Evolutionary conservation across 2,797 vertebrate species (phyloP), one percentile per base, ranked within the genome.

Genomic region (Muscicapa comitata): DNA sequence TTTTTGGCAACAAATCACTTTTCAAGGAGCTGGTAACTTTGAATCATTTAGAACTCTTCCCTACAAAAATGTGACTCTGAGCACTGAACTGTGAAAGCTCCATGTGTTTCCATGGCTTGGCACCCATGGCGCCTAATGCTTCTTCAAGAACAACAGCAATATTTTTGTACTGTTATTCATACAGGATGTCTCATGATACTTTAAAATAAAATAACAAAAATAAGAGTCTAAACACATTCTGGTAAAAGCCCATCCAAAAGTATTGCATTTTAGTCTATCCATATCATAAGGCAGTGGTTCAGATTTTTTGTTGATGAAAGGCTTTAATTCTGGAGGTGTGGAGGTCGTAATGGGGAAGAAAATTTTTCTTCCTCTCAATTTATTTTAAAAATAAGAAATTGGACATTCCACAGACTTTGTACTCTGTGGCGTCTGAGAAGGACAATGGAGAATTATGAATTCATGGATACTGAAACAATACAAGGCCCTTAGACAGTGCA

Each of bases 251-350:
- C 55, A 29, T 58, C 20, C 5, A 2, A 78, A 94, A 93, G 43
- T 37, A 87, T 19, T 77, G 66, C n/a, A 94, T 96, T 96, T 97
- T 37, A 91, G 59, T 90, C 90, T 88, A 82, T 88, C 59, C 37
- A 42, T 55, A 94, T 54, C 51, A 61, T 75, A 31, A 95, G 53
- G 59, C 28, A 84, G 35, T 92, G 37, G 54, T 9, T 93, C 24
- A 43, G 75, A 59, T 19, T 74, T 93, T 66, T 65, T 88, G 61
- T 37, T 79, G 38, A 81, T 38, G 55, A 90, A 83, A 78, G 20
- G 3, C 28, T 63, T 74, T 81, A 40, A 40, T 87, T 78, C 45
- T 71, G 23, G 10, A 82, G 76, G 2, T 40, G 15, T 57, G 16
- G 24, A 54, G 5, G 18, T 84, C 29, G 48, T 82, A 90, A 84